Evolutionary conservation across 2,888 invertebrate genomes (phyloP).

Genomic region (Noctua janthe): DNA sequence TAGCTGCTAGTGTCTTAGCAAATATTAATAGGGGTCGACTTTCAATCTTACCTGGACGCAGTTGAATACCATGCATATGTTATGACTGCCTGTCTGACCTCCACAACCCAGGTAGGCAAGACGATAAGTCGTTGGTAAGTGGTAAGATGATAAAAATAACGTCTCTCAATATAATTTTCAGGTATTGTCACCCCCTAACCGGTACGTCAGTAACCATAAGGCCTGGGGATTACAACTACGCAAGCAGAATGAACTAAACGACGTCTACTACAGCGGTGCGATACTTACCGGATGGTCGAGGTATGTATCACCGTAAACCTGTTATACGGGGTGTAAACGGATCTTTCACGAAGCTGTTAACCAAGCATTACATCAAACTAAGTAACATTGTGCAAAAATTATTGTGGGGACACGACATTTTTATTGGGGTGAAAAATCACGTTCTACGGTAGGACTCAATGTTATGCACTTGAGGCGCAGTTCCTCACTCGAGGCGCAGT

Average conservation of each 20-base stretch:
- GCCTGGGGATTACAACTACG: conserved; percentile 92
- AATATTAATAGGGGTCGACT: not conserved
- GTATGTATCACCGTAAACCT: conserved; percentile 77
- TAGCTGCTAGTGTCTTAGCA: not conserved
- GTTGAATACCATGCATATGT: not conserved
- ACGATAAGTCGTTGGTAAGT: not conserved
- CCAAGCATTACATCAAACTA: not conserved
- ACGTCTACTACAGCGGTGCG: conserved; percentile 91
- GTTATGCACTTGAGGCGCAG: no score
- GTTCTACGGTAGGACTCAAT: no score
- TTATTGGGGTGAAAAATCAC: no score
- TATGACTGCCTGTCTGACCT: not conserved
- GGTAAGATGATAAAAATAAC: not conserved
- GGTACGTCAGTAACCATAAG: conserved; percentile 94
- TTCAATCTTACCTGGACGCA: not conserved
- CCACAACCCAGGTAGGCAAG: not conserved
- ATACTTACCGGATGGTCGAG: conserved; percentile 94
- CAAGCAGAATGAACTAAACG: conserved; percentile 84
- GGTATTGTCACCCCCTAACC: conserved; percentile 90
- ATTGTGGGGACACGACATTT: no score
- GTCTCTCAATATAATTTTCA: conserved; percentile 64
- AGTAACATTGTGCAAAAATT: not conserved
- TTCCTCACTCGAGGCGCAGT: no score
- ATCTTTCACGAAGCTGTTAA: not conserved
- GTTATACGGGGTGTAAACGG: not conserved